phyloP scores from a whole-genome alignment of 2,888 invertebrate genomes.

The Chirona hameri region DNA sequence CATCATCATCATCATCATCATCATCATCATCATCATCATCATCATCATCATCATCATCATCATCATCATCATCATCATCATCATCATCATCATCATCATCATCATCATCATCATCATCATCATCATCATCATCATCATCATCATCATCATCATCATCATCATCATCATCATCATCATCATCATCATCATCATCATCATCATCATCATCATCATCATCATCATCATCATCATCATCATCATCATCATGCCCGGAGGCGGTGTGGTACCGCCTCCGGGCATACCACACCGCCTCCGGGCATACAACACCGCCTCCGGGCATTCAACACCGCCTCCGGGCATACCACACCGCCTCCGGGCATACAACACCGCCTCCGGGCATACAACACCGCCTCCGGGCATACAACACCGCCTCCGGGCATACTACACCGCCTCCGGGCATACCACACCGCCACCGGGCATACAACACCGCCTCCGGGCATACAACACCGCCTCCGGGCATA shows the following conservation, averaged over 20 bases:
- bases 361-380: no score
- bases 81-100: slow-evolving; percentile 11
- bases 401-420: no score
- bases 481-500: no score
- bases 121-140: slow-evolving; percentile 22
- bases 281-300: no score
- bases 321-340: no score
- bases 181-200: slow-evolving; percentile 22
- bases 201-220: slow-evolving; percentile 22
- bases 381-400: no score
- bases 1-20: slow-evolving; percentile 22
- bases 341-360: no score
- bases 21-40: slow-evolving; percentile 22
- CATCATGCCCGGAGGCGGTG: not conserved
- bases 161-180: slow-evolving; percentile 22
- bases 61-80: slow-evolving; percentile 22
- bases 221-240: slow-evolving; percentile 22
- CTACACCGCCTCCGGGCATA: no score
- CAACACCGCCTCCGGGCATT: no score
- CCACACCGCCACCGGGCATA: no score
- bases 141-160: slow-evolving; percentile 22
- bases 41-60: slow-evolving; percentile 22
- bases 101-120: slow-evolving; percentile 22
- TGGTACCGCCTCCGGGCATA: no score
- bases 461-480: no score